Evolutionary conservation across 2,888 invertebrate species (phyloP), one percentile per base, ranked within the genome.

Genomic region (Cremastobaeus sp.): DNA sequence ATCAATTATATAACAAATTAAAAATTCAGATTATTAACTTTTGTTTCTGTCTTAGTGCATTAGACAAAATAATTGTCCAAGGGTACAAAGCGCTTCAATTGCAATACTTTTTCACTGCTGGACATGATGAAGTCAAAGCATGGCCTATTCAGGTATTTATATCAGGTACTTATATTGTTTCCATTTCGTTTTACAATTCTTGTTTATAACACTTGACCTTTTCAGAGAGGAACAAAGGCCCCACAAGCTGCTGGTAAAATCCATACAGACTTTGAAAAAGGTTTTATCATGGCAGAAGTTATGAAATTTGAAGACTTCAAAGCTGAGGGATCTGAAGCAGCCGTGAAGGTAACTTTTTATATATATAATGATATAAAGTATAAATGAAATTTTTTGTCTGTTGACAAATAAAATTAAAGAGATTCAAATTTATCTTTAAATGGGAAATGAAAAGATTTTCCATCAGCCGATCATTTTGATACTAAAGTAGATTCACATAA

Each of bases 281-380:
- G 99, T 39, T 99, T 99, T 90, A 99, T 99, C 78, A 99, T 99
- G 99, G 99, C 99, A 11, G 99, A 99, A 89, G 97, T 99, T 21
- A 99, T 99, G 99, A 97, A 98, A 87, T 99, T 91, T 86, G 94
- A 93, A 76, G 99, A 99, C 88, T 98, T 99, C 88, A 97, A 97
- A 88, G 96, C 97, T 85, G 95, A 96, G 88, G 99, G 98, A 47
- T 92, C 95, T 5, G 99, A 99, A 88, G 90, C 93, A 0, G 97
- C 95, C 14, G 95, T 94, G 66, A 98, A 98, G 89, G 92, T 92
- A 84, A 57, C 9, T 15, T 14, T 30, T 32, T 39, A 30, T 11
- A 14, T 25, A 43, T 14, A 1, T 17, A n/a, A 30, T 6, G 12
- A n/a, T 15, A 47, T 14, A 28, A 15, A 25, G 12, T 62, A 35